Evolutionary conservation across 2,888 invertebrate species (phyloP), one percentile per base, ranked within the genome.

Genomic region (Gymnoscelis rufifasciata): DNA sequence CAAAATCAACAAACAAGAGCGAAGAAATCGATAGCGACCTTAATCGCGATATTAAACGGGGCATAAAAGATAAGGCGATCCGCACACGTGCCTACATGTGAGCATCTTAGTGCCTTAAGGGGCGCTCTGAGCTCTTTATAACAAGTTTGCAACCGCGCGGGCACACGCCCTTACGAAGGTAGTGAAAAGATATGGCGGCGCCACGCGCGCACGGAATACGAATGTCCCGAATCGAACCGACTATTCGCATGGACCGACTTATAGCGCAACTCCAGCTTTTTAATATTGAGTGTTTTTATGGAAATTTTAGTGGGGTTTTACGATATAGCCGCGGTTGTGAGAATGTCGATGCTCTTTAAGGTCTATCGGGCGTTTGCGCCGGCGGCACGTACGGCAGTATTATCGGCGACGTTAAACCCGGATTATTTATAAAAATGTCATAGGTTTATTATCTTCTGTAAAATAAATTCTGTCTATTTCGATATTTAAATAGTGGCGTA

Each of bases 141-240:
- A 75, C 74, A 76, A 74, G 74, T 80, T 77, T 68, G 73, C 68
- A 69, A 67, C 70, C 78, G 64, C 69, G 61, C 63, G 60, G 70
- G 65, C 51, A 46, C 53, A 57, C 64, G 69, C 74, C 73, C 78
- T 78, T 80, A 80, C 68, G 78, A 73, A 73, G 77, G 77, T 73
- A 71, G 74, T 78, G 74, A 75, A 80, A 81, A 78, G 78, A 81
- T 81, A 83, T 78, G 74, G 79, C 78, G 63, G 67, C 62, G 64
- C 60, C 65, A 59, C 58, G 60, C 59, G 66, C 74, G 67, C 60
- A 64, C 64, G 64, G 84, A 79, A 86, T 86, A 83, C 81, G 76
- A 83, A 84, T 82, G 65, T 38, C 35, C 29, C 40, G 27, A 60
- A 62, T 63, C 64, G 64, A 64, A 64, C 60, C 61, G 73, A 72